phyloP scores from a whole-genome alignment of 2,113 vertebrate genomes.

The Phalacrocorax pelagicus region DNA sequence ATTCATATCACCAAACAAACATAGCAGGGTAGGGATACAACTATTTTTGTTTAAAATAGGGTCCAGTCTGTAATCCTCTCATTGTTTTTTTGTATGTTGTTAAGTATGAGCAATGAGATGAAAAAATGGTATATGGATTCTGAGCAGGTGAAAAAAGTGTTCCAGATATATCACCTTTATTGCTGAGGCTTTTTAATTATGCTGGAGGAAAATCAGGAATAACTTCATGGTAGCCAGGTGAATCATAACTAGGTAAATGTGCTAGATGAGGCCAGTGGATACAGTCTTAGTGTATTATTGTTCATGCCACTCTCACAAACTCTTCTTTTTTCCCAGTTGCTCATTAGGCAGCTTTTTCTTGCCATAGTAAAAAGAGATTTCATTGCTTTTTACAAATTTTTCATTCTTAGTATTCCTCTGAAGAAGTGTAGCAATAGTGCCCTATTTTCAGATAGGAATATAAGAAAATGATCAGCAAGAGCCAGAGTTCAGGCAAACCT shows the following conservation, averaged over 20 bases:
- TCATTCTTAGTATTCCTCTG: not conserved
- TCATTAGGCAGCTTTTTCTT: not conserved
- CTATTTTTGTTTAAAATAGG: not conserved
- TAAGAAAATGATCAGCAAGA: not conserved
- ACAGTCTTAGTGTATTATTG: not conserved
- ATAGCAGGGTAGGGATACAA: not conserved
- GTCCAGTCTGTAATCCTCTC: not conserved
- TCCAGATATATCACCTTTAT: not conserved
- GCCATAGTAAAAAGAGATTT: not conserved
- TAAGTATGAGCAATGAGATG: not conserved
- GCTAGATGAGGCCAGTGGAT: not conserved
- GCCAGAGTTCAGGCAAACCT: not conserved
- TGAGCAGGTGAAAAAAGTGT: not conserved
- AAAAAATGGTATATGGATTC: not conserved
- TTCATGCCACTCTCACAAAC: not conserved
- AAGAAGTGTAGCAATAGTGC: not conserved
- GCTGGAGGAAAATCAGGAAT: not conserved
- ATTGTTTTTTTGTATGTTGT: not conserved
- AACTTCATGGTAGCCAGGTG: not conserved
- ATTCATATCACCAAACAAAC: not conserved
- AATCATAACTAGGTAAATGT: not conserved
- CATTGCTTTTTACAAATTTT: not conserved
- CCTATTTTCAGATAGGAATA: not conserved
- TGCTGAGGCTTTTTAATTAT: not conserved
- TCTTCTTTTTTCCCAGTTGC: not conserved